Evolutionary conservation across 2,797 vertebrate genomes (phyloP), one percentile per base, ranked within the genome.

Genomic region (Xenentodon cancila): DNA sequence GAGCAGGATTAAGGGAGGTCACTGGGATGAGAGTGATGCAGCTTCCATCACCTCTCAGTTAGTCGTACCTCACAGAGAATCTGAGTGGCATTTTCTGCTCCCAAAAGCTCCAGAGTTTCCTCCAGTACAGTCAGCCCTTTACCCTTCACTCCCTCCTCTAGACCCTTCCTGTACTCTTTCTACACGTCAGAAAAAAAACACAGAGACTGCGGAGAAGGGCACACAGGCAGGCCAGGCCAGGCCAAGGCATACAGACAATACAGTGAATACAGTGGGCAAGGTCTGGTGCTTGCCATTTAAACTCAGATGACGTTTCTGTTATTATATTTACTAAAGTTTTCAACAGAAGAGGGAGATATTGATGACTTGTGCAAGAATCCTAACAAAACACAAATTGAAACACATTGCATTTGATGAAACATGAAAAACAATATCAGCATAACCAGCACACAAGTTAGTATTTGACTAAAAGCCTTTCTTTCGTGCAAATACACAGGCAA

Each of bases 81-180:
- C 0, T 96, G 96, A 90, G 97, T 99, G 63, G 97, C 97, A 75
- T 98, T 97, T 93, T 94, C 97, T 72, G 98, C 98, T 92, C 98
- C 96, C 85, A 98, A 78, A 92, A 96, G 94, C 64, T 99, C 98
- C 75, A 97, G 98, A 84, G 98, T 99, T 91, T 99, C 97, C 88
- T 99, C 97, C 85, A 96, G 85, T 73, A 90, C 88, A 71, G 93
- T 96, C 77, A 99, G 92, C 72, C 97, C 97, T 94, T 95, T 97
- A 85, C 98, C 98, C 92, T 94, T 98, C 85, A 99, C 96, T 77
- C 97, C 97, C 91, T 99, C 96, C 79, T 98, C 97, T 90, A 99
- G 94, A 93, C 99, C 97, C 92, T 59, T 98, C 91, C 94, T 97
- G 92, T 99, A 99, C 70, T 98, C 98, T 97, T 92, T 99, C 98